Base-by-base conservation (phyloP, 2,113 vertebrate species). In the Diphyllodes magnificus region DNA sequence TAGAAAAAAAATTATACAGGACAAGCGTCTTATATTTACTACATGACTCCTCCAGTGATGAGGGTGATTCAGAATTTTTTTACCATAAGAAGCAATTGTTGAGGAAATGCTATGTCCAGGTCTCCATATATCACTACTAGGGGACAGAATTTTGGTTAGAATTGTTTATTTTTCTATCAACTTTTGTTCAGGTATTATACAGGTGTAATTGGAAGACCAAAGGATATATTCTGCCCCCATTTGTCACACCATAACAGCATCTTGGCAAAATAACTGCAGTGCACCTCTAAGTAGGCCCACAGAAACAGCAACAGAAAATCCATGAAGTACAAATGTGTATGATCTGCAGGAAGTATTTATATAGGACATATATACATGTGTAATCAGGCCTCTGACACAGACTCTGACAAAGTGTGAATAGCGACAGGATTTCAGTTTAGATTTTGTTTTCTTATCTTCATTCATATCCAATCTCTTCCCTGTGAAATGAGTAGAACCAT, bases 31-130 rank as follows among this genome's bases (percentile, higher is more conserved):
- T 65, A 8, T 59, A 35, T 87, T 75, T 79, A 42, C 56, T 44
- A 39, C 4, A 9, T 51, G 31, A 45, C 8, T 61, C 19, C 16
- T 83, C 14, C 27, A 66, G 5, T 1, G 0, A 68, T 0, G 0
- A 82, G 17, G 10, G 4, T 35, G 22, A 73, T 59, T 79, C 30
- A 49, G 33, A 53, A 4, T 61, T 81, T 40, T 60, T 75, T 68
- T 57, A 49, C 35, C 4, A n/a, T 72, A 56, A 76, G 15, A 17
- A 76, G 5, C 1, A 31, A 35, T 56, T 24, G 3, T 44, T 79
- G 40, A 90, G n/a, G 25, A 88, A 94, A 88, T 47, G 4, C 5
- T 56, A 2, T n/a, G 44, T 65, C 15, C 25, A 57, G 9, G 9
- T 61, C 17, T 82, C 37, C 22, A 42, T 40, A 25, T 37, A 51